phyloP scores from a whole-genome alignment of 2,888 invertebrate genomes.

The Mycalesis mineus region DNA sequence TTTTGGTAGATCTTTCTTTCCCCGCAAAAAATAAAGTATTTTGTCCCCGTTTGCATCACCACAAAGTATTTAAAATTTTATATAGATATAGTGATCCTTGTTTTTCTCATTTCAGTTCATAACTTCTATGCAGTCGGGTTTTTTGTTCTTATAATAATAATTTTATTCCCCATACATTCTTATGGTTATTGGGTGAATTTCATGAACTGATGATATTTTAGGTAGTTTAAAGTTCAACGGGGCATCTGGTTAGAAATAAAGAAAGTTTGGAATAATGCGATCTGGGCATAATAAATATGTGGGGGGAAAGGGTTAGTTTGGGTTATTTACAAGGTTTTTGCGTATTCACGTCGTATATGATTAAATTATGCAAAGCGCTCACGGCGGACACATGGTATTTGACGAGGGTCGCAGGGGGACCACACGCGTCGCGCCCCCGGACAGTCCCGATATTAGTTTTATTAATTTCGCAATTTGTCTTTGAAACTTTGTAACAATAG shows the following conservation, averaged over 20 bases:
- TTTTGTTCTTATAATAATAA: no score
- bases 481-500: constrained; percentile 8
- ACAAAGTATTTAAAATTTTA: no score
- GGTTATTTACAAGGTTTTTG: constrained; percentile 33
- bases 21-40: no score
- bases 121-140: no score
- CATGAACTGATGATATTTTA: not conserved
- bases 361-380: constrained; percentile 35
- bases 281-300: not conserved
- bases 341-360: constrained; percentile 34
- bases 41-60: no score
- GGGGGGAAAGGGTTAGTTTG: constrained; percentile 15
- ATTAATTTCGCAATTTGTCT: constrained; percentile 23
- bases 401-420: constrained; percentile 38
- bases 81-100: no score
- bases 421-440: not conserved
- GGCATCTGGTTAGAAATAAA: no score
- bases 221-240: not conserved
- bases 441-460: constrained; percentile 19
- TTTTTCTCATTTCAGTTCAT: no score
- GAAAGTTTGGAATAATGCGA: not conserved
- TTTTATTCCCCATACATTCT: no score
- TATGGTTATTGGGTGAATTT: no score
- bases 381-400: constrained; percentile 34
- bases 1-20: no score